phyloP scores from a whole-genome alignment of 2,888 invertebrate genomes.

The Acleris holmiana region DNA sequence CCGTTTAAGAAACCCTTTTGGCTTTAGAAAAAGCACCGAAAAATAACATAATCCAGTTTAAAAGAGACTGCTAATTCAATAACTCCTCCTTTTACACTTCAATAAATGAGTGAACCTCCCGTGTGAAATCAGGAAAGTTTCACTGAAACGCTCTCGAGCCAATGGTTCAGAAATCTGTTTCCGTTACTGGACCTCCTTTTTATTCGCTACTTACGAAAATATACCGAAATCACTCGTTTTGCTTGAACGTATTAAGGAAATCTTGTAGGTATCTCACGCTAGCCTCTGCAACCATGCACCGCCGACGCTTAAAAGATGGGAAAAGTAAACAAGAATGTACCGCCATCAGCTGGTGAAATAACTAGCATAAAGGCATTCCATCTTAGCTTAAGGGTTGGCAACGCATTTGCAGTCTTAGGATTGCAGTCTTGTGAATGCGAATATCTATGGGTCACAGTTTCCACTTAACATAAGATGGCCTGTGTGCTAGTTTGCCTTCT shows the following conservation, averaged over 20 bases:
- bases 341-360: no score
- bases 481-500: no score
- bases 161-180: slow-evolving; percentile 76
- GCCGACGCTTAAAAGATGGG: no score
- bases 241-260: background rate
- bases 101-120: slow-evolving; percentile 60
- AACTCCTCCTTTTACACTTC: slow-evolving; percentile 64
- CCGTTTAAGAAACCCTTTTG: no score
- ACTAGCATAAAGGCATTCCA: no score
- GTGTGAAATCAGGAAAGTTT: slow-evolving; percentile 63
- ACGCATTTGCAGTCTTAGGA: no score
- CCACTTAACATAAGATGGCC: no score
- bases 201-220: slow-evolving; percentile 40
- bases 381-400: no score
- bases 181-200: slow-evolving; percentile 52
- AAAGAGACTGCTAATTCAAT: slow-evolving; percentile 60
- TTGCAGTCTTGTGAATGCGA: no score
- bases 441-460: no score
- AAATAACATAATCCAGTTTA: slow-evolving; percentile 44
- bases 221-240: slow-evolving; percentile 4
- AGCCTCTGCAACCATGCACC: background rate
- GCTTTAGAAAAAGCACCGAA: background rate
- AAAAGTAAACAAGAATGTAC: no score
- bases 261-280: background rate
- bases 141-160: slow-evolving; percentile 65